phyloP scores from a whole-genome alignment of 2,113 vertebrate species.

The Istiophorus platypterus region DNA sequence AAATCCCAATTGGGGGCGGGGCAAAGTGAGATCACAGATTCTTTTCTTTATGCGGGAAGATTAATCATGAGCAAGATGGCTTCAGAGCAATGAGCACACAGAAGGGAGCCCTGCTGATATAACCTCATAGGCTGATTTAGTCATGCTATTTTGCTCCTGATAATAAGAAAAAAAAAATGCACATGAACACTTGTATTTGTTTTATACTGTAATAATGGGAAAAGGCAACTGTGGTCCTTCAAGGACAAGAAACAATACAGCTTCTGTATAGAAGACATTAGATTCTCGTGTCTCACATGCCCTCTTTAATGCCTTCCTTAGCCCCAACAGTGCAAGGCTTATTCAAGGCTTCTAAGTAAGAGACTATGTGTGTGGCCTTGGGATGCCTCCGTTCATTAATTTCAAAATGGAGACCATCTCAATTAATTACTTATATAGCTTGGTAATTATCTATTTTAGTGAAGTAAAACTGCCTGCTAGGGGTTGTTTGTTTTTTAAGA shows the following conservation, averaged over 20 bases:
- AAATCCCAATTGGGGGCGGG: background rate
- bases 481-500: constrained; percentile 3
- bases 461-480: background rate
- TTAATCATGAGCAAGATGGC: constrained; percentile 64
- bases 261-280: background rate
- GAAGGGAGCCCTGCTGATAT: constrained; percentile 42
- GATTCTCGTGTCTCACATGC: background rate
- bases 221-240: background rate
- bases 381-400: background rate
- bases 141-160: background rate
- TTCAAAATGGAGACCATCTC: constrained; percentile 1
- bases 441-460: background rate
- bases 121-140: constrained; percentile 2
- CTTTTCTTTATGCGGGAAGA: constrained; percentile 1
- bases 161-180: background rate
- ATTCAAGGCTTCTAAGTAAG: background rate
- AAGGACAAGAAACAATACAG: background rate
- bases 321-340: background rate
- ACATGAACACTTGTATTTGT: background rate
- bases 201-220: background rate
- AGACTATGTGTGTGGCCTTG: background rate
- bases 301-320: background rate
- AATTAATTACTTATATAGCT: background rate
- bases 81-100: constrained; percentile 52
- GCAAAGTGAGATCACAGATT: background rate